Conservation (phyloP, 2,113 vertebrate genomes). For the Myotis davidii region DNA sequence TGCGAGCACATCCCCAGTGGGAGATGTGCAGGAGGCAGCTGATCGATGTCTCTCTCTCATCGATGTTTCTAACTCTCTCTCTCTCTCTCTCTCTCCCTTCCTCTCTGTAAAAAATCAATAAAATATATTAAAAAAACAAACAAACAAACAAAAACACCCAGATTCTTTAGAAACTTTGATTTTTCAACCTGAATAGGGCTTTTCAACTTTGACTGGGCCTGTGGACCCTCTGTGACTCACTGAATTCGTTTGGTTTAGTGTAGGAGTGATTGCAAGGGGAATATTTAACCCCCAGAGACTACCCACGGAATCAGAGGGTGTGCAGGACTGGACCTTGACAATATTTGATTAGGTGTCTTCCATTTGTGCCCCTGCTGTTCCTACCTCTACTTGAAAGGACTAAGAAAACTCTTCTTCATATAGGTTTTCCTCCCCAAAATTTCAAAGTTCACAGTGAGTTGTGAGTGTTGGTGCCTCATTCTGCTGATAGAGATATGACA, state of each 20-base stretch:
- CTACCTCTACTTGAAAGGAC: neutral
- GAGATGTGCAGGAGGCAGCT: too few relatives aligned
- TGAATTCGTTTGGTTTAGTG: neutral
- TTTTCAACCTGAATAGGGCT: slow-evolving; percentile 15
- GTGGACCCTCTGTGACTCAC: neutral
- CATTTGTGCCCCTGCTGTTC: neutral
- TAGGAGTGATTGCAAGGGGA: neutral
- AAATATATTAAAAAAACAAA: too few relatives aligned
- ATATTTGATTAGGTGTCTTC: neutral
- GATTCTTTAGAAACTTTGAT: neutral
- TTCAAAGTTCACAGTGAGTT: neutral
- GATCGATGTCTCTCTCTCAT: too few relatives aligned
- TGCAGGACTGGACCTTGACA: neutral
- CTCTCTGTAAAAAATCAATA: too few relatives aligned
- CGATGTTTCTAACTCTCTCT: too few relatives aligned
- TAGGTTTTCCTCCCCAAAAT: neutral
- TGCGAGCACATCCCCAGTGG: too few relatives aligned
- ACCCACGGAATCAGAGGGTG: neutral
- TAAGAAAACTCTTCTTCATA: neutral
- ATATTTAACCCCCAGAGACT: neutral
- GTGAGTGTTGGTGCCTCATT: neutral
- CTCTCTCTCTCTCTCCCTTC: too few relatives aligned
- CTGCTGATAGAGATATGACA: too few relatives aligned
- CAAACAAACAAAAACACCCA: too few relatives aligned
- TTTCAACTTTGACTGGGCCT: neutral